These are phyloP conservation scores for Dorcus parallelipipedus DNA, from an alignment of 2,888 invertebrate genomes.

Conservation along the genomic window DNA sequence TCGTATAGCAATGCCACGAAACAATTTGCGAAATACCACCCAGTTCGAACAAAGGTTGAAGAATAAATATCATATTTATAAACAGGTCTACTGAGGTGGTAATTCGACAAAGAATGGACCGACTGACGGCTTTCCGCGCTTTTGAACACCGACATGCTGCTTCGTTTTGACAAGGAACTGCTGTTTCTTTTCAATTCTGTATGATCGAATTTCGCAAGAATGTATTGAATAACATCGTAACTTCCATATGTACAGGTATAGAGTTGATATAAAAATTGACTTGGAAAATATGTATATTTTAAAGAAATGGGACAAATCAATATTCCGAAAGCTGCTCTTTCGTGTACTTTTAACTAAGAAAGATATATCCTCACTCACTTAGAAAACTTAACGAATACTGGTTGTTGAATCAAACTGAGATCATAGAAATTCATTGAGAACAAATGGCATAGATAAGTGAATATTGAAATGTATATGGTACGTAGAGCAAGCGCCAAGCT, in stretches of 20 bases:
- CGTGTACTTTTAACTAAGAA: no score
- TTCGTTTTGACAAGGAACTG: constrained; percentile 31
- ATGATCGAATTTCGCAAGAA: constrained; percentile 18
- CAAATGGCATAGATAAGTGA: no score
- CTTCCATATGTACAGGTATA: constrained; percentile 9
- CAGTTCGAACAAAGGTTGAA: constrained; percentile 30
- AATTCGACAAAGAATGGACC: constrained; percentile 28
- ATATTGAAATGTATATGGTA: no score
- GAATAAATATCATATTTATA: constrained; percentile 33
- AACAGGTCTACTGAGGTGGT: constrained; percentile 29
- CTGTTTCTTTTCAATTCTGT: constrained; percentile 16
- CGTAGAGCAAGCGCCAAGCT: no score
- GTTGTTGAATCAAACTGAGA: no score
- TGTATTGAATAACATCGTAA: constrained; percentile 18
- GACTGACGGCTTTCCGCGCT: constrained; percentile 31
- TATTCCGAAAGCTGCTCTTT: no score
- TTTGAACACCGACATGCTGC: constrained; percentile 29
- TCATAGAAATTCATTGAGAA: no score
- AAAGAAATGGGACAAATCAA: no score
- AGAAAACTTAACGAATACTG: no score
- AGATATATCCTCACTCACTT: no score
- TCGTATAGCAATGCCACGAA: background rate
- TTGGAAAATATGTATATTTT: no score
- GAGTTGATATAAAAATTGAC: no score
- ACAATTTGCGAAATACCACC: constrained; percentile 28